Base-by-base conservation (phyloP, 1,140 invertebrate genomes). In the Saccostrea cuccullata region DNA sequence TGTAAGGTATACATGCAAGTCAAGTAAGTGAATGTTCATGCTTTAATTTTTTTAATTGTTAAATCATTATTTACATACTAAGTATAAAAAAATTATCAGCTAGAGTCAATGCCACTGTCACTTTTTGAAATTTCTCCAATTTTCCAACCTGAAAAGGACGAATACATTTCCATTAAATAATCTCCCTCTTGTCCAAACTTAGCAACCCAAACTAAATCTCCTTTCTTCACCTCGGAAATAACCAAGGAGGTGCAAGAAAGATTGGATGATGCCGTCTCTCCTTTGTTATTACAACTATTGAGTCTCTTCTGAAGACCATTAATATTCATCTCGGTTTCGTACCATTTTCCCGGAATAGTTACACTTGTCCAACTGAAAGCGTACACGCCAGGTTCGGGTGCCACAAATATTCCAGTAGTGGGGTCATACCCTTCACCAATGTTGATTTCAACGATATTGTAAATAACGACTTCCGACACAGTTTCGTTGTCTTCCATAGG, bases 81-180 rank as follows among this genome's bases (percentile, higher is more conserved):
- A 9, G 9, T 8, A 47, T 47, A 47, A 47, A 47, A n/a, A 47
- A 1, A 47, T 47, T 47, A 47, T 47, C 47, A 47, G 47, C 47
- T 47, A 47, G 47, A 47, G 58, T 20, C n/a, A 64, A 20, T 17
- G n/a, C 17, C 70, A 77, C 30, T 77, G n/a, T 64, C 70, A 77
- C 30, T 77, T 36, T 77, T 77, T 36, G 23, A 15, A 11, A 77
- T 30, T 4, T 77, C 70, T 3, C 70, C 70, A 15, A 77, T 77
- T 77, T 77, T 77, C 70, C 70, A 77, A 30, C 70, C 70, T 26
- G 70, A 13, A 30, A 77, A 77, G 23, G 70, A 77, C 26, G 70
- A 77, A 77, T 77, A 77, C 70, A 77, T 77, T 17, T 77, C 70
- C 70, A 77, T 77, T 36, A 77, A 36, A 77, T 77, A 77, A 15